phyloP scores from a whole-genome alignment of 2,888 invertebrate species.

The Nomada ferruginata region DNA sequence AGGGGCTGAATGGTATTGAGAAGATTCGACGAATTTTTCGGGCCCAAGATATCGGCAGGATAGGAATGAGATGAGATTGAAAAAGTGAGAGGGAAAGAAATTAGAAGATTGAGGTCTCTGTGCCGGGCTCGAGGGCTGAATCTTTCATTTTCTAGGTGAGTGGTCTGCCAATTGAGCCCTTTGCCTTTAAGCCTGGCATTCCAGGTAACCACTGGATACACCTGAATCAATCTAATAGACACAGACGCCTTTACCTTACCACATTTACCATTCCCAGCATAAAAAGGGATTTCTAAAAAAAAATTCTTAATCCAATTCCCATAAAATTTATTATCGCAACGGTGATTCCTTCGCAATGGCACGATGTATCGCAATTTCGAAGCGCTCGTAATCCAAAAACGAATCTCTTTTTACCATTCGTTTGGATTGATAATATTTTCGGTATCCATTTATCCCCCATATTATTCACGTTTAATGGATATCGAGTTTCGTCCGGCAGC shows the following conservation, averaged over 20 bases:
- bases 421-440: too few relatives aligned
- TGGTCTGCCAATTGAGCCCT: background rate
- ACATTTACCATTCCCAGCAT: background rate
- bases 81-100: slow-evolving; percentile 3
- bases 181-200: background rate
- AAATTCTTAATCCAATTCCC: too few relatives aligned
- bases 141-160: slow-evolving; percentile 11
- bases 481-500: slow-evolving; percentile 7
- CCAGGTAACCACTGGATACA: too few relatives aligned
- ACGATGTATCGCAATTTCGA: too few relatives aligned
- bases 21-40: background rate
- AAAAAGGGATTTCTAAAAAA: too few relatives aligned
- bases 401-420: too few relatives aligned
- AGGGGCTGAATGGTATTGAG: background rate
- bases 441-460: background rate
- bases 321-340: too few relatives aligned
- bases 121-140: background rate
- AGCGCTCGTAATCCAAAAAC: too few relatives aligned
- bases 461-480: slow-evolving; percentile 22
- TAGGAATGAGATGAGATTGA: slow-evolving; percentile 7
- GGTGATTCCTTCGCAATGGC: too few relatives aligned
- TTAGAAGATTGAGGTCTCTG: slow-evolving; percentile 11
- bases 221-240: background rate
- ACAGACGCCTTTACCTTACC: background rate
- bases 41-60: background rate